Evolutionary conservation across 2,888 invertebrate species (phyloP).

Genomic region (Hypolimnas misippus): DNA sequence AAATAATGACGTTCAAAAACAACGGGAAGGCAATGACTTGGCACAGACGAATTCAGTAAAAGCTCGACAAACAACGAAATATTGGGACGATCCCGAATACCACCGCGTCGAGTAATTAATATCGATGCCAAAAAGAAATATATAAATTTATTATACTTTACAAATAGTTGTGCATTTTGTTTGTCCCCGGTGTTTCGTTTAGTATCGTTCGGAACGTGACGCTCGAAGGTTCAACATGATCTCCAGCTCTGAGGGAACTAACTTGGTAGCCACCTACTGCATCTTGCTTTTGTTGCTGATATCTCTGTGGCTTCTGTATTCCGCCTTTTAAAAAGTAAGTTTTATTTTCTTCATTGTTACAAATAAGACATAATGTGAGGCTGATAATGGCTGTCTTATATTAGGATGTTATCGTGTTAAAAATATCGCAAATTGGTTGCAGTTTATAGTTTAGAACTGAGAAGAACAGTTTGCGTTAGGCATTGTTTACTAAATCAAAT

Average conservation of each 20-base stretch:
- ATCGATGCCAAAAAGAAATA: slow-evolving; percentile 63
- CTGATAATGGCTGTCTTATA: too few species aligned
- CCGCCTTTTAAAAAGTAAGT: slow-evolving; percentile 74
- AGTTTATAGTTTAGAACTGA: too few species aligned
- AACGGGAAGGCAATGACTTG: slow-evolving; percentile 38
- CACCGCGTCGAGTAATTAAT: slow-evolving; percentile 66
- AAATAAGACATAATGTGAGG: background rate
- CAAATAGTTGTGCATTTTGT: slow-evolving; percentile 48
- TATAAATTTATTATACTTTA: slow-evolving; percentile 57
- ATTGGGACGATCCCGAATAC: slow-evolving; percentile 43
- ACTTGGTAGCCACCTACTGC: slow-evolving; percentile 87
- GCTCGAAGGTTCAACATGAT: slow-evolving; percentile 59
- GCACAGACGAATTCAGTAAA: slow-evolving; percentile 41
- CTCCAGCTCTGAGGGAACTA: slow-evolving; percentile 82
- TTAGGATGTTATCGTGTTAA: too few species aligned
- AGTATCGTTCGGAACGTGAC: slow-evolving; percentile 56
- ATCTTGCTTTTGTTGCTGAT: slow-evolving; percentile 86
- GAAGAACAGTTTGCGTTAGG: too few species aligned
- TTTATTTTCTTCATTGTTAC: background rate
- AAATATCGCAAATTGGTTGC: too few species aligned
- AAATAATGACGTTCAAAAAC: slow-evolving; percentile 24
- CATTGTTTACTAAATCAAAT: too few species aligned
- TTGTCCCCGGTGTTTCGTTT: slow-evolving; percentile 49
- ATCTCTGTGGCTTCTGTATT: slow-evolving; percentile 87
- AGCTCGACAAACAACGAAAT: slow-evolving; percentile 49